phyloP scores from a whole-genome alignment of 2,888 invertebrate species.

The Megaustenia siamemsis region DNA sequence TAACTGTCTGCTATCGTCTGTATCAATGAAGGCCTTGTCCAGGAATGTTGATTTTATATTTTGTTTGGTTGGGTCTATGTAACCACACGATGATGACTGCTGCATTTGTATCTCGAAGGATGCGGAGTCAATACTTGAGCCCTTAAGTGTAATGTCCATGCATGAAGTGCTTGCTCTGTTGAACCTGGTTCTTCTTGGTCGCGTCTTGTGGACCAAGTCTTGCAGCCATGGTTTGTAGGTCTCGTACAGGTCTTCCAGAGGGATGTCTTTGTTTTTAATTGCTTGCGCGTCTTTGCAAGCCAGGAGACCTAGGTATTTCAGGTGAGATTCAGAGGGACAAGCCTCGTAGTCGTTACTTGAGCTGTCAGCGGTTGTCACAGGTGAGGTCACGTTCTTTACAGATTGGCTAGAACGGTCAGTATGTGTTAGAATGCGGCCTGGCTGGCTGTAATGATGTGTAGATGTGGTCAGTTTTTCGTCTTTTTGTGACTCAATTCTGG shows the following conservation, averaged over 20 bases:
- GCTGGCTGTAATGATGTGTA: too few species aligned
- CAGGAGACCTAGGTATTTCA: conserved; percentile 32
- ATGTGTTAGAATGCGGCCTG: too few species aligned
- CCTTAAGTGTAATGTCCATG: too few species aligned
- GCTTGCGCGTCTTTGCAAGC: conserved; percentile 44
- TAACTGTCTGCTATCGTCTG: too few species aligned
- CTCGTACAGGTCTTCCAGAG: conserved; percentile 5
- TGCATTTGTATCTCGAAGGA: too few species aligned
- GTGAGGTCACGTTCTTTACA: neutral
- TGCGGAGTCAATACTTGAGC: neutral
- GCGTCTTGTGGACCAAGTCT: conserved; percentile 1
- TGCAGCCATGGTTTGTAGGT: conserved; percentile 38
- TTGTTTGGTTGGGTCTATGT: neutral
- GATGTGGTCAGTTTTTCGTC: too few species aligned
- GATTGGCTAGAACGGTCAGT: too few species aligned
- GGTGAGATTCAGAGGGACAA: conserved; percentile 39
- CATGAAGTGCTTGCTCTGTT: neutral
- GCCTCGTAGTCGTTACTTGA: conserved; percentile 30
- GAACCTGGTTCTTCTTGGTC: neutral
- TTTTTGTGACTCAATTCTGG: too few species aligned
- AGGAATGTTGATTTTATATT: neutral
- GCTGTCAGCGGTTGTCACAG: neutral
- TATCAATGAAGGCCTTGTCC: neutral
- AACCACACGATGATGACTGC: neutral
- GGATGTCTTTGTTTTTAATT: conserved; percentile 1